These are phyloP conservation scores for Magallana gigas DNA, from an alignment of 1,140 invertebrate species.

Conservation along the genomic window DNA sequence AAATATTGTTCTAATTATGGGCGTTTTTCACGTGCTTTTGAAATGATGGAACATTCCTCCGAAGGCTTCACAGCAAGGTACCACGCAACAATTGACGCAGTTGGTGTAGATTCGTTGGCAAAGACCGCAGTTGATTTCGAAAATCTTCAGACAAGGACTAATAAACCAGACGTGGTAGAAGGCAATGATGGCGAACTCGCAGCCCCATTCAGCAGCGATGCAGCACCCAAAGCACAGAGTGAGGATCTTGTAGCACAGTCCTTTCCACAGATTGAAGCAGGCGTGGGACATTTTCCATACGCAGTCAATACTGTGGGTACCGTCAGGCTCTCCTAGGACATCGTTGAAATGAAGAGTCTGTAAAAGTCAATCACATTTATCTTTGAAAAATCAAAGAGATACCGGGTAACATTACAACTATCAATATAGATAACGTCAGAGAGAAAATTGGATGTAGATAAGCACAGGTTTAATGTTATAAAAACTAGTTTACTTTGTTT, in stretches of 20 bases:
- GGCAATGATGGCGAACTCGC: slow-evolving; percentile 86
- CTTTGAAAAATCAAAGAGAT: too few species aligned
- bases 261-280: slow-evolving; percentile 85
- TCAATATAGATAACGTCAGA: too few species aligned
- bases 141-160: slow-evolving; percentile 71
- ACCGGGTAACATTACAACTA: too few species aligned
- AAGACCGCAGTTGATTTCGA: slow-evolving; percentile 83
- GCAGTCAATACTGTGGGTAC: slow-evolving; percentile 86
- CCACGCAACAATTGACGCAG: slow-evolving; percentile 81
- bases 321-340: slow-evolving; percentile 88
- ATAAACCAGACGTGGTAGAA: slow-evolving; percentile 81
- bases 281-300: slow-evolving; percentile 86
- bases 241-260: slow-evolving; percentile 86
- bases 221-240: slow-evolving; percentile 85
- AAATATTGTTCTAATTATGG: too few species aligned
- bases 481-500: too few species aligned
- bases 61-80: slow-evolving; percentile 46
- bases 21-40: background rate
- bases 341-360: slow-evolving; percentile 83
- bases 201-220: slow-evolving; percentile 85
- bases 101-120: slow-evolving; percentile 82
- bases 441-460: too few species aligned
- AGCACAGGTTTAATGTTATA: too few species aligned
- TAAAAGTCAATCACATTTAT: background rate
- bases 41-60: slow-evolving; percentile 37